These are phyloP conservation scores for Halisarca cf. caerulea DNA, from an alignment of 37 sponge, comb jelly and placozoan species.

Conservation along the genomic window DNA sequence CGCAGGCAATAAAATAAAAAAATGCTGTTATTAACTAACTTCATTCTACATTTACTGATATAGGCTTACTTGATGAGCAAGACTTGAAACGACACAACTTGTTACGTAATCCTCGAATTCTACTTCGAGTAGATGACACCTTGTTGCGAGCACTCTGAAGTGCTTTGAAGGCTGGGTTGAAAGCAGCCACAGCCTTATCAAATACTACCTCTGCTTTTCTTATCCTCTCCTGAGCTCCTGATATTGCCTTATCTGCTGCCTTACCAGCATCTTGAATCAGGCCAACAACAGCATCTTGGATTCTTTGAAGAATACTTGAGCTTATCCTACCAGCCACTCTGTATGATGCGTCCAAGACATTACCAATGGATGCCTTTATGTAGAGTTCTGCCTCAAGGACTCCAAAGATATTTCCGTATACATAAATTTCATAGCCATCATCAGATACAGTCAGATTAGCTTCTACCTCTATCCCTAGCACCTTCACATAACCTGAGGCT, in stretches of 20 bases:
- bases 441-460: neutral
- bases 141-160: neutral
- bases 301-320: neutral
- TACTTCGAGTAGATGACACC: neutral
- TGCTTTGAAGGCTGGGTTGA: neutral
- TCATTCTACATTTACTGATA: too few relatives aligned
- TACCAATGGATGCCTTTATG: neutral
- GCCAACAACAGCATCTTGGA: constrained; percentile 16
- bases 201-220: neutral
- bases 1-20: too few relatives aligned
- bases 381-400: neutral
- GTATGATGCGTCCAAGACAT: neutral
- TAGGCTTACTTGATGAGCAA: neutral
- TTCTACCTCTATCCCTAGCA: constrained; percentile 27
- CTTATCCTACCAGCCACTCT: neutral
- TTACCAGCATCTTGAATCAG: neutral
- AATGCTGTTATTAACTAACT: too few relatives aligned
- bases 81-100: neutral
- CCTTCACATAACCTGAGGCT: constrained; percentile 9
- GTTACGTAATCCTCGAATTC: neutral
- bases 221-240: neutral
- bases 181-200: neutral
- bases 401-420: constrained; percentile 7
- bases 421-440: neutral
- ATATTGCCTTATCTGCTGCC: neutral